Base-by-base conservation (phyloP, 2,888 invertebrate species). In the Rhimphoctona megacephalus region DNA sequence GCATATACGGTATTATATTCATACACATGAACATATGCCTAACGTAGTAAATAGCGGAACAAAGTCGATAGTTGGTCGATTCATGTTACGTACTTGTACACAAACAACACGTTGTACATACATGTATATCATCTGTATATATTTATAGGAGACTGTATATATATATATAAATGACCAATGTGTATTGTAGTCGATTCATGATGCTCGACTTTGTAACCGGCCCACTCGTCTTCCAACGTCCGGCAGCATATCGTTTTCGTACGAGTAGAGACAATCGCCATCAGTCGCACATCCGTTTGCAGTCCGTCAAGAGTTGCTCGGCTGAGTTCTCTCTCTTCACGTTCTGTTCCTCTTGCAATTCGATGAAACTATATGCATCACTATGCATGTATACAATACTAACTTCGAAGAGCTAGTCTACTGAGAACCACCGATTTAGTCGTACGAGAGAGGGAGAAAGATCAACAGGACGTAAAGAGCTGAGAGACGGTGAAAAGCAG, bases 281-380 rank as follows among this genome's bases (percentile, higher is more conserved):
- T 86, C 86, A 74, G 86, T 83, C 69, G 78, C 64, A 84, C 84
- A 84, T 86, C 84, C 86, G 86, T 84, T 81, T 79, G 61, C 83
- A 79, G 78, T 81, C 67, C 79, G 81, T 86, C 84, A 81, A 79
- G 84, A 77, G 64, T 66, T 49, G 73, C 77, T 78, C 33, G 33
- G 64, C 33, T 83, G 74, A 66, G 61, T 64, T 49, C 57, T 39
- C 69, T 69, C 69, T 81, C 74, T 7, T 49, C n/a, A 70, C 69
- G 25, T 77, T 73, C 61, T 61, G 6, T 61, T 61, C 49, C 69
- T 70, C 64, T 66, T 67, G 66, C 74, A 64, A 57, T 70, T 74
- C 57, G 25, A 81, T 54, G 78, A 82, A 74, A 70, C 69, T 79
- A 54, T 43, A 78, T 54, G 66, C 17, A 61, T 9, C 25, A 17